phyloP scores from a whole-genome alignment of 2,113 vertebrate genomes.

The Gobio gobio region DNA sequence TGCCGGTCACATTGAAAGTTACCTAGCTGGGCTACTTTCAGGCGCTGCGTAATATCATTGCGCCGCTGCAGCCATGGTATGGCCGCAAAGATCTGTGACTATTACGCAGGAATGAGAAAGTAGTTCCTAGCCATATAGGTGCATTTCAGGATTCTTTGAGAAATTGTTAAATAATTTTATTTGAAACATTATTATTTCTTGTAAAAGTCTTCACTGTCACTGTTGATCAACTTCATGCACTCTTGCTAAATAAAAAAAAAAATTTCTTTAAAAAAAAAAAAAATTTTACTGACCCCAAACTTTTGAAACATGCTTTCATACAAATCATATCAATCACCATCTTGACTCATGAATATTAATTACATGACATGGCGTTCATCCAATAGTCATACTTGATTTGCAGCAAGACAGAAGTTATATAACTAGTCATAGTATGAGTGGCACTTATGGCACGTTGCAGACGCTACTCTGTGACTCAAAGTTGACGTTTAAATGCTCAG shows the following conservation, averaged over 20 bases:
- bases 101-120: too few species aligned
- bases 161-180: background rate
- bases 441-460: background rate
- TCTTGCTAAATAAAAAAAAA: background rate
- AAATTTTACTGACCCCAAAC: too few species aligned
- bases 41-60: too few species aligned
- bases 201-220: background rate
- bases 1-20: too few species aligned
- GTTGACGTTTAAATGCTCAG: background rate
- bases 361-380: background rate
- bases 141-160: background rate
- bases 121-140: too few species aligned
- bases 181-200: background rate
- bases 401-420: background rate
- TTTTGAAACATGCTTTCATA: background rate
- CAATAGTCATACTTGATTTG: background rate
- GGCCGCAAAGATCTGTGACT: too few species aligned
- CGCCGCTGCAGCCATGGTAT: too few species aligned
- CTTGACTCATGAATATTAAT: background rate
- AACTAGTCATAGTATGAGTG: background rate
- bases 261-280: background rate
- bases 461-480: background rate
- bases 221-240: background rate
- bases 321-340: background rate
- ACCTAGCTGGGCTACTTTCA: too few species aligned